phyloP scores from a whole-genome alignment of 2,888 invertebrate species.

The Lomographa bimaculata region DNA sequence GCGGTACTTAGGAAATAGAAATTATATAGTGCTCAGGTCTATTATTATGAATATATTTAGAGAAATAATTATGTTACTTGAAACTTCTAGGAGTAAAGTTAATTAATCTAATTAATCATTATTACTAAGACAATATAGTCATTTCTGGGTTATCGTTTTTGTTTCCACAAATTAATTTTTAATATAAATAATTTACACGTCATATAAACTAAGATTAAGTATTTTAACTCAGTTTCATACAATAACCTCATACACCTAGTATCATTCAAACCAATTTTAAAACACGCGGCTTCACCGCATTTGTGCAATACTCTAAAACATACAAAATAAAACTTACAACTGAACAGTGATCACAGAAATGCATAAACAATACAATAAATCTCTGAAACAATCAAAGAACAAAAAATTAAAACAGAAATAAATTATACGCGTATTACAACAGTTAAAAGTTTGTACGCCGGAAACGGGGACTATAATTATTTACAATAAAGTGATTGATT shows the following conservation, averaged over 20 bases:
- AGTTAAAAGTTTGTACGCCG: conserved; percentile 52
- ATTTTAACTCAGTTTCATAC: conserved; percentile 1
- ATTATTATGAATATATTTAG: too few relatives aligned
- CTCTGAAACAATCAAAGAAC: conserved; percentile 52
- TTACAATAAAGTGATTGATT: conserved; percentile 55
- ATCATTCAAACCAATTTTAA: conserved; percentile 22
- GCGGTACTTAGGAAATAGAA: too few relatives aligned
- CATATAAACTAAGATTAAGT: conserved; percentile 3
- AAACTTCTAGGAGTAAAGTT: too few relatives aligned
- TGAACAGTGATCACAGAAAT: conserved; percentile 77
- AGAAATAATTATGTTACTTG: too few relatives aligned
- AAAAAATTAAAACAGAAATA: conserved; percentile 52
- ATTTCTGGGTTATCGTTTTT: conserved; percentile 12
- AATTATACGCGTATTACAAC: conserved; percentile 46
- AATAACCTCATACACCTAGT: conserved; percentile 7
- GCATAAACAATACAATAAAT: conserved; percentile 67
- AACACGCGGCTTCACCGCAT: conserved; percentile 37
- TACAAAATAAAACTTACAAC: conserved; percentile 61
- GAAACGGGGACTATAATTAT: conserved; percentile 42
- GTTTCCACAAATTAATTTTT: conserved; percentile 1
- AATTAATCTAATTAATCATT: too few relatives aligned
- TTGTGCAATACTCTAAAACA: conserved; percentile 62
- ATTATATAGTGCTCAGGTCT: too few relatives aligned
- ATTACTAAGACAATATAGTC: conserved; percentile 2
- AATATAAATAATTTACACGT: conserved; percentile 8